Evolutionary conservation across 1,140 invertebrate genomes (phyloP), one percentile per base, ranked within the genome.

Genomic region (Rhagoletis pomonella): DNA sequence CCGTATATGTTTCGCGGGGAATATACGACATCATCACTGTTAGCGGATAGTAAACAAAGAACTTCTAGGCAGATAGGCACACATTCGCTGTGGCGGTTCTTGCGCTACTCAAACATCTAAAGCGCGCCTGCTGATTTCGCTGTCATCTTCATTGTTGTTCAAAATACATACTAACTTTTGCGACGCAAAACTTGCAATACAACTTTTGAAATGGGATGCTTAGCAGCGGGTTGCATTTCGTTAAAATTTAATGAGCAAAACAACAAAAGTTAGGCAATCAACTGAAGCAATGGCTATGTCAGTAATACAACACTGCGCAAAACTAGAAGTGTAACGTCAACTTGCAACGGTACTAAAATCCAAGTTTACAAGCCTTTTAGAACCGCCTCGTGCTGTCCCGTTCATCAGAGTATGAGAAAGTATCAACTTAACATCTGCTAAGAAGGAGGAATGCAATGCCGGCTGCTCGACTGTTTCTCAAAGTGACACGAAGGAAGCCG

Each of bases 161-260:
- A 55, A 81, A 55, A 81, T 44, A 81, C 44, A 44, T 47, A 58
- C n/a, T 50, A 77, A 10, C 17, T 47, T 81, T 81, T 81, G 50
- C 50, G 29, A 55, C 44, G 73, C 19, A 10, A 81, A 81, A 81
- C 44, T 81, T 55, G 9, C 17, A 62, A 17, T 5, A 19, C 5
- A 81, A 81, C 47, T 81, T 81, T 6, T 19, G 73, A 55, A 81
- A 81, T 7, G 47, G 47, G 29, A 81, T 81, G 47, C 47, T 81
- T 55, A 81, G 73, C 73, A n/a, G 44, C 47, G 73, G 73, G 47
- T 81, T 55, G 73, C 6, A 81, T 81, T 81, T 81, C 73, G 73
- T 81, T 81, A 81, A 81, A 81, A 81, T 55, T 81, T 81, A 81
- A 81, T 81, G 73, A 81, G 50, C 7, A 81, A 55, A 81, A 50